Percentiles rank a stretch among this genome's conserved stretches.
Conservation (phyloP, 1,140 invertebrate species). For the Rhyacophila brunnea region DNA sequence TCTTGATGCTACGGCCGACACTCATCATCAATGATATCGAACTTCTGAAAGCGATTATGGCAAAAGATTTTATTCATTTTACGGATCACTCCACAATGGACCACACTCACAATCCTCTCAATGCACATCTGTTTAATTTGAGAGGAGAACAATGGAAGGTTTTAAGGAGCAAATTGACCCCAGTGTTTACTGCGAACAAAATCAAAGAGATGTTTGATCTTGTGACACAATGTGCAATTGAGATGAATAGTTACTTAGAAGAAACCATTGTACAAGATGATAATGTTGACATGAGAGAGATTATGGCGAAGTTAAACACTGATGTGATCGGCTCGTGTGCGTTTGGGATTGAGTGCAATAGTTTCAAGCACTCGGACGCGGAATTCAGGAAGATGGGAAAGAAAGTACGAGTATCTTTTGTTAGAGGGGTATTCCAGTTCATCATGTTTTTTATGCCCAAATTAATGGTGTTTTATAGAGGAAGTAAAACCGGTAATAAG, state of each 20-base stretch:
- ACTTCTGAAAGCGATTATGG: constrained; percentile 50
- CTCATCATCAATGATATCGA: constrained; percentile 47
- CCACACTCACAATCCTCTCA: constrained; percentile 52
- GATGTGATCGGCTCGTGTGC: constrained; percentile 42
- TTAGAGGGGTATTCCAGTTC: constrained; percentile 5
- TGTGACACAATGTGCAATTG: constrained; percentile 5
- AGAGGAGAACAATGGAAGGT: constrained; percentile 54
- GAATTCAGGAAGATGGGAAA: constrained; percentile 38
- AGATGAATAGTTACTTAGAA: constrained; percentile 9
- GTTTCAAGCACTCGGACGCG: constrained; percentile 36
- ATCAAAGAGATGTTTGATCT: constrained; percentile 51
- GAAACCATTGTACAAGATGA: not conserved
- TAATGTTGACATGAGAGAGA: constrained; percentile 37
- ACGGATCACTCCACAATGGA: constrained; percentile 40
- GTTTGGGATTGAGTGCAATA: constrained; percentile 43
- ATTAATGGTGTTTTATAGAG: not conserved
- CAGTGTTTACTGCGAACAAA: constrained; percentile 55
- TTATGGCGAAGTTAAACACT: constrained; percentile 36
- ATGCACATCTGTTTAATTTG: constrained; percentile 53
- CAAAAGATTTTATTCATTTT: constrained; percentile 59
- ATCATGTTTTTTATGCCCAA: constrained; percentile 17
- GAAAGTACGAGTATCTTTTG: constrained; percentile 19
- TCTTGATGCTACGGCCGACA: constrained; percentile 45
- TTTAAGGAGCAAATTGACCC: constrained; percentile 50
- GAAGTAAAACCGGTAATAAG: constrained; percentile 6